Base-by-base conservation (phyloP, 2,113 vertebrate genomes). In the Muscicapa adusta region DNA sequence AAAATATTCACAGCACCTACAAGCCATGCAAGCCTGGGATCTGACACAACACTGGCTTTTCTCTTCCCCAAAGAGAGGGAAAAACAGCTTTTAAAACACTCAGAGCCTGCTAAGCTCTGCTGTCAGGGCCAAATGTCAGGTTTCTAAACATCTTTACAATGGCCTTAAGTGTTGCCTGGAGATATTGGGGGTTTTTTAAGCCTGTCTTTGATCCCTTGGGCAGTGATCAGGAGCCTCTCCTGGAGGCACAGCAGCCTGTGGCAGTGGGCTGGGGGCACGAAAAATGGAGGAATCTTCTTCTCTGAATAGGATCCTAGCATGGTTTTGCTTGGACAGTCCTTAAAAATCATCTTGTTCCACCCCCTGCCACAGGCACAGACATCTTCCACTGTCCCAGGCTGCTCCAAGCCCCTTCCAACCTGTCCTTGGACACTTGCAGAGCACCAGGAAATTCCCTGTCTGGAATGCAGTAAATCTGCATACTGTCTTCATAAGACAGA, bases 261-360 rank as follows among this genome's bases (percentile, higher is more conserved):
- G 28, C 36, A 10, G 6, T 51, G 68, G 36, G 50, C 62, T 0
- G 0, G 38, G 8, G 48, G 3, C 31, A 53, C 6, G 1, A 0
- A n/a, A 28, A 0, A 0, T 5, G 9, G 23, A 14, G 18, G 3
- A 43, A 1, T 1, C 1, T 22, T 2, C 0, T 14, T 6, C 26
- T 38, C 71, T 33, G 33, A 36, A 12, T 1, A 23, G 26, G 10
- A 16, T 47, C n/a, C 20, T 5, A 6, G 19, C 47, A 22, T 12
- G 24, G 7, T 53, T 67, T 67, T 67, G 70, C 29, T 40, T 34
- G n/a, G 20, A 82, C 9, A 7, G 24, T 12, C n/a, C 29, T 61
- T 31, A 68, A 47, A 82, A 29, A 6, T 34, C 20, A 23, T 4
- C 40, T 8, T 2, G 2, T 60, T 22, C 38, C 53, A 25, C 45